Conservation (phyloP, 64 coral and sea anemone genomes). For the Pocillopora damicornis region DNA sequence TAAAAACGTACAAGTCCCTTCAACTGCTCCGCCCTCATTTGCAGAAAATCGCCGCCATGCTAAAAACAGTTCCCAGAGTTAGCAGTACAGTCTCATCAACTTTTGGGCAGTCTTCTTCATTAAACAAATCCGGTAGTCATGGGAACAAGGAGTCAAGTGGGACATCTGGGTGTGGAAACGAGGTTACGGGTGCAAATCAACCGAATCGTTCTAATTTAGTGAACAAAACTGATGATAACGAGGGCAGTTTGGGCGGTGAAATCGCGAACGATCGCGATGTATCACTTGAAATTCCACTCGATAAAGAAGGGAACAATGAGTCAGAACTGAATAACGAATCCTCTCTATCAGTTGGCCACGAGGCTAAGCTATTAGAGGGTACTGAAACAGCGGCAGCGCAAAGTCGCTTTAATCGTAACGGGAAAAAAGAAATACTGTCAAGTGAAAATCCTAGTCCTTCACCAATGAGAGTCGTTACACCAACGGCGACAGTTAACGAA, state of each 20-base stretch:
- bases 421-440: too few relatives aligned
- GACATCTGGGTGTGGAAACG: background rate
- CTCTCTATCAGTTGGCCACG: background rate
- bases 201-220: background rate
- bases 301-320: background rate
- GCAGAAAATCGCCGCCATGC: conserved; percentile 34
- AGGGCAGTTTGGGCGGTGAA: background rate
- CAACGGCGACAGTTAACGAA: background rate
- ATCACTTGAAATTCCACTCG: background rate
- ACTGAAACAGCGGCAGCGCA: background rate
- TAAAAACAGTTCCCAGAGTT: background rate
- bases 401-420: background rate
- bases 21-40: conserved; percentile 31
- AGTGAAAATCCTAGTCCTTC: background rate
- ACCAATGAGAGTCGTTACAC: background rate
- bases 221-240: background rate
- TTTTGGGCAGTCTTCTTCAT: background rate
- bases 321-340: background rate
- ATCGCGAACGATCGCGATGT: background rate
- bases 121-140: background rate
- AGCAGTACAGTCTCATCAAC: background rate
- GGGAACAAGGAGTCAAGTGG: background rate
- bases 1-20: conserved; percentile 63
- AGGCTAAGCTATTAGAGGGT: background rate
- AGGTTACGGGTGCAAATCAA: background rate